These are phyloP conservation scores for Etheostoma spectabile DNA, from an alignment of 2,113 vertebrate species.

Conservation along the genomic window DNA sequence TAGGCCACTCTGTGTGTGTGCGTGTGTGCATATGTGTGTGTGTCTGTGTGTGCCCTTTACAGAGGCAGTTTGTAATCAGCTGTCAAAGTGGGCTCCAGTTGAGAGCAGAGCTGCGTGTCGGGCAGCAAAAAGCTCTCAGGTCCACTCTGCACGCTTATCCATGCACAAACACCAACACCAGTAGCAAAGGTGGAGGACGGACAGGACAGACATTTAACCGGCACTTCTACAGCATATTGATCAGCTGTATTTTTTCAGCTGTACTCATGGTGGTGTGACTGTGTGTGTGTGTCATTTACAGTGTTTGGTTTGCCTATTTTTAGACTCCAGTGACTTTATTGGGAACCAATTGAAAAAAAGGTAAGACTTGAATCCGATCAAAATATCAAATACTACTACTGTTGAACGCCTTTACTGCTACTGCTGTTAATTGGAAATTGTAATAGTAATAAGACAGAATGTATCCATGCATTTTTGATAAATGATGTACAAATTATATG, in stretches of 20 bases:
- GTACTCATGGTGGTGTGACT: conserved; percentile 29
- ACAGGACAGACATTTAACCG: neutral
- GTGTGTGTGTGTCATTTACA: neutral
- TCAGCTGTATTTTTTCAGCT: conserved; percentile 8
- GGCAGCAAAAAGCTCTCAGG: conserved; percentile 29
- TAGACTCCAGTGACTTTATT: conserved; percentile 25
- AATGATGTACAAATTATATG: neutral
- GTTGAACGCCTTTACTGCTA: no score
- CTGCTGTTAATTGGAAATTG: neutral
- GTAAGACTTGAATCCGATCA: conserved; percentile 38
- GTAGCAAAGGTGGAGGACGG: conserved; percentile 18
- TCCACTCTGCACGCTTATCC: conserved; percentile 38
- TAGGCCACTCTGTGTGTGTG: neutral
- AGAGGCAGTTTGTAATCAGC: conserved; percentile 72
- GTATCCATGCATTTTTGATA: neutral
- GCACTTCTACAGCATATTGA: neutral
- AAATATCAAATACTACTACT: neutral
- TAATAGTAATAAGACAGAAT: neutral
- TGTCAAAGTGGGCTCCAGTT: conserved; percentile 67
- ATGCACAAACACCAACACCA: conserved; percentile 25
- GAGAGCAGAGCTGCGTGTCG: conserved; percentile 47
- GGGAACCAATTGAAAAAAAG: conserved; percentile 35
- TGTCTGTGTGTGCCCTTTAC: conserved; percentile 35
- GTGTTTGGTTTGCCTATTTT: conserved; percentile 37
- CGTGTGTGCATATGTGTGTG: conserved; percentile 6